These are phyloP conservation scores for Caenorhabditis sp. DNA, from an alignment of 2,888 invertebrate genomes.

Conservation along the genomic window DNA sequence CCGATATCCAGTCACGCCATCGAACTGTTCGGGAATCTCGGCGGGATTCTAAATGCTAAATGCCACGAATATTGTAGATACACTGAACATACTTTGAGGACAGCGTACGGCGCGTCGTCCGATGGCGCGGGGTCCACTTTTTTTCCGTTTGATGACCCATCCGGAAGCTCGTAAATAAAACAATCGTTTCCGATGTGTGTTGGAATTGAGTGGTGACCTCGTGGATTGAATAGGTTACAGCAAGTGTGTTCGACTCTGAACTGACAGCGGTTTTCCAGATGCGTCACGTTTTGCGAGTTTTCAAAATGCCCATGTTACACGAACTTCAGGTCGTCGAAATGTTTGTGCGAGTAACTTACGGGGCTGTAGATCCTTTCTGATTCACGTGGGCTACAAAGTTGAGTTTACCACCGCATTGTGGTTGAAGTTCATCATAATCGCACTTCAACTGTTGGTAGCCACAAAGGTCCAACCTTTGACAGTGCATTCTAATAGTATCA, in stretches of 20 bases:
- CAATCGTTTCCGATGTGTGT: conserved; percentile 78
- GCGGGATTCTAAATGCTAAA: conserved; percentile 70
- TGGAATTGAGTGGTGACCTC: conserved; percentile 63
- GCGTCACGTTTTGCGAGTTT: no score
- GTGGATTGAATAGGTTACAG: conserved; percentile 72
- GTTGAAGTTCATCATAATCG: conserved; percentile 76
- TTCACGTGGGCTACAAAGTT: conserved; percentile 78
- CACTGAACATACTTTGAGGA: conserved; percentile 36
- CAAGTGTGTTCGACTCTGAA: conserved; percentile 77
- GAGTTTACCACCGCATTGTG: conserved; percentile 76
- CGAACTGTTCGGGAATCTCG: conserved; percentile 77
- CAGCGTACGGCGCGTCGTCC: conserved; percentile 55
- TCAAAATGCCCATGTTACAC: no score
- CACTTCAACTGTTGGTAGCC: conserved; percentile 75
- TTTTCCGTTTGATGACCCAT: conserved; percentile 65
- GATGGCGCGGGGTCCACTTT: conserved; percentile 53
- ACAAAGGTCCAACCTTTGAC: conserved; percentile 77
- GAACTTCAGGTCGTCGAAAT: neutral
- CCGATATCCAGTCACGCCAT: conserved; percentile 75
- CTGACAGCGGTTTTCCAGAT: no score
- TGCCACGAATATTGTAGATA: no score
- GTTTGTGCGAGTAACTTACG: conserved; percentile 63
- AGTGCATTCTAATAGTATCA: conserved; percentile 79
- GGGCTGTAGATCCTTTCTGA: conserved; percentile 70
- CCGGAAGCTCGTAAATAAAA: conserved; percentile 78